These are phyloP conservation scores for Sinocyclocheilus grahami DNA, from an alignment of 2,113 vertebrate genomes.

Conservation along the genomic window DNA sequence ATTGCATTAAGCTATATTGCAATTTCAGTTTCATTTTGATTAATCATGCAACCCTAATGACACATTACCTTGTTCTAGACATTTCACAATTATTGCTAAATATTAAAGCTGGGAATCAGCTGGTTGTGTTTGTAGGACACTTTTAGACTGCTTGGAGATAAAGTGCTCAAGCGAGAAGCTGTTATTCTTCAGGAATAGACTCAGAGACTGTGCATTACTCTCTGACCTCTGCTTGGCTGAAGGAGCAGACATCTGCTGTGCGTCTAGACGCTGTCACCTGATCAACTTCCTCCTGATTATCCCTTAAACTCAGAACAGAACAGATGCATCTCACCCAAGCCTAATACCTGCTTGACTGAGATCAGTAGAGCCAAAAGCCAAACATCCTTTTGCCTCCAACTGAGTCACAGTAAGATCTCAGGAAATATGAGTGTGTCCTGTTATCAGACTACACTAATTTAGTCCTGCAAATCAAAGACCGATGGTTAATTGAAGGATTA, in stretches of 20 bases:
- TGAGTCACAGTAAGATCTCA: too few species aligned
- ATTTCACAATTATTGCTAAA: background rate
- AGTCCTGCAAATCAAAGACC: too few species aligned
- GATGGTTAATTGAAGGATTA: too few species aligned
- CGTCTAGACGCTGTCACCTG: constrained; percentile 4
- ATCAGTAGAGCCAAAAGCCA: background rate
- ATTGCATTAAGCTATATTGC: background rate
- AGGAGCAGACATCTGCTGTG: constrained; percentile 35
- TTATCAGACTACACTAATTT: too few species aligned
- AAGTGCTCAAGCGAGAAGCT: background rate
- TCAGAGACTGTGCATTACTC: background rate
- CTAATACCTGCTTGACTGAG: background rate
- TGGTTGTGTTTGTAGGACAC: background rate
- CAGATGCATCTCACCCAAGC: background rate
- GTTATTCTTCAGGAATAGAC: background rate
- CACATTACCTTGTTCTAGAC: background rate
- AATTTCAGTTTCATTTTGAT: background rate
- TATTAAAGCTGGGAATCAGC: background rate
- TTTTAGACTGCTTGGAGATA: background rate
- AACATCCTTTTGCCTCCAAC: too few species aligned
- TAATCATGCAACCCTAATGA: background rate
- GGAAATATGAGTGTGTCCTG: too few species aligned
- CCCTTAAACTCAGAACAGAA: constrained; percentile 28
- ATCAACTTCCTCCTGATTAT: constrained; percentile 28
- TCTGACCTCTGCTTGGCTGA: background rate